phyloP scores from a whole-genome alignment of 92 coral and sea anemone genomes.

The Phymanthus crucifer region DNA sequence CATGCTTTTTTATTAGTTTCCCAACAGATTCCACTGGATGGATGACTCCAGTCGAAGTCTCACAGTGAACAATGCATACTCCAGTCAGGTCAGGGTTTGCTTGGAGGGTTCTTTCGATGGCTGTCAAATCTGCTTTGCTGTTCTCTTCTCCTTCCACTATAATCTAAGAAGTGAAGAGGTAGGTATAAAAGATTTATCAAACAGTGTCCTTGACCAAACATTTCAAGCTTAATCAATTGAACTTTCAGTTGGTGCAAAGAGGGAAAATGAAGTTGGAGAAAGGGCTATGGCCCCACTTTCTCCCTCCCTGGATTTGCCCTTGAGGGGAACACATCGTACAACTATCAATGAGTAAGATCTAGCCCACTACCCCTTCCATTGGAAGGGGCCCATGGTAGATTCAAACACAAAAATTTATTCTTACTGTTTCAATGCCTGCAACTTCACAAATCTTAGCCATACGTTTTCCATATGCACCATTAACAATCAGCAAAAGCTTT shows the following conservation, averaged over 20 bases:
- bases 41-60: conserved; percentile 92
- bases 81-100: conserved; percentile 73
- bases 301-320: too few species aligned
- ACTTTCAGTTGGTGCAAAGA: too few species aligned
- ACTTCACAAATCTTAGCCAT: conserved; percentile 84
- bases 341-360: too few species aligned
- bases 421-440: conserved; percentile 84
- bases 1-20: conserved; percentile 71
- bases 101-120: conserved; percentile 68
- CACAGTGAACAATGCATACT: conserved; percentile 97
- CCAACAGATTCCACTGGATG: conserved; percentile 91
- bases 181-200: not conserved
- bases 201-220: too few species aligned
- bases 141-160: conserved; percentile 74
- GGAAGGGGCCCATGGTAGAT: too few species aligned
- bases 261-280: too few species aligned
- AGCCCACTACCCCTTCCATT: too few species aligned
- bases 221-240: too few species aligned
- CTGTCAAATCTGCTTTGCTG: conserved; percentile 65
- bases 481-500: conserved; percentile 74
- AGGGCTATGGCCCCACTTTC: too few species aligned
- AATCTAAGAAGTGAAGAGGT: conserved; percentile 37
- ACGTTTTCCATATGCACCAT: conserved; percentile 96
- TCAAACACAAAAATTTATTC: conserved; percentile 21
- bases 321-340: too few species aligned